phyloP scores from a whole-genome alignment of 1,140 invertebrate species.

The Helicorthomorpha holstii region DNA sequence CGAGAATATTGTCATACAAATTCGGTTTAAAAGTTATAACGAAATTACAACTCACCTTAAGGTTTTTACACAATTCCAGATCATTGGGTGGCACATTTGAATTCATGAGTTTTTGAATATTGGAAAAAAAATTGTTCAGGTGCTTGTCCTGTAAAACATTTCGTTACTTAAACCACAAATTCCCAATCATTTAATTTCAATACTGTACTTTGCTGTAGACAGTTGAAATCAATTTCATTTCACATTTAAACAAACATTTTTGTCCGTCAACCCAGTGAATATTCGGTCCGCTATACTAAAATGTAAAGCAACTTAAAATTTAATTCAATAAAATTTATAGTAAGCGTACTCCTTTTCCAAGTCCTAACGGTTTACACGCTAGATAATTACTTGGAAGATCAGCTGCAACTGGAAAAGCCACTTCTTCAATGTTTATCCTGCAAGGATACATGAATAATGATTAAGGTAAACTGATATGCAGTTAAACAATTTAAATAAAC shows the following conservation, averaged over 20 bases:
- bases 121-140: slow-evolving; percentile 62
- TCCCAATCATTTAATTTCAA: not conserved
- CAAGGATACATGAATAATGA: not conserved
- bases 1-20: too few species aligned
- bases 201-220: slow-evolving; percentile 44
- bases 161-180: not conserved
- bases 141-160: slow-evolving; percentile 42
- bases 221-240: slow-evolving; percentile 64
- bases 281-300: slow-evolving; percentile 71
- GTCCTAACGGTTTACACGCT: slow-evolving; percentile 65
- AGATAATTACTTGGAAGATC: slow-evolving; percentile 73
- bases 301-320: too few species aligned
- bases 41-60: slow-evolving; percentile 37
- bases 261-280: slow-evolving; percentile 82
- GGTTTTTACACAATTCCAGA: slow-evolving; percentile 61
- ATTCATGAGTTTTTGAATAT: slow-evolving; percentile 32
- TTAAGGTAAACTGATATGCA: not conserved
- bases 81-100: slow-evolving; percentile 38
- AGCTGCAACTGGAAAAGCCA: slow-evolving; percentile 61
- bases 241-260: slow-evolving; percentile 66
- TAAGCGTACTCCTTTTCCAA: slow-evolving; percentile 68
- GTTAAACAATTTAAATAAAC: not conserved
- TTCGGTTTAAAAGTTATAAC: too few species aligned
- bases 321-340: too few species aligned
- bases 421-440: slow-evolving; percentile 52